Evolutionary conservation across 2,888 invertebrate genomes (phyloP).

Genomic region (Drosophila mercatorum): DNA sequence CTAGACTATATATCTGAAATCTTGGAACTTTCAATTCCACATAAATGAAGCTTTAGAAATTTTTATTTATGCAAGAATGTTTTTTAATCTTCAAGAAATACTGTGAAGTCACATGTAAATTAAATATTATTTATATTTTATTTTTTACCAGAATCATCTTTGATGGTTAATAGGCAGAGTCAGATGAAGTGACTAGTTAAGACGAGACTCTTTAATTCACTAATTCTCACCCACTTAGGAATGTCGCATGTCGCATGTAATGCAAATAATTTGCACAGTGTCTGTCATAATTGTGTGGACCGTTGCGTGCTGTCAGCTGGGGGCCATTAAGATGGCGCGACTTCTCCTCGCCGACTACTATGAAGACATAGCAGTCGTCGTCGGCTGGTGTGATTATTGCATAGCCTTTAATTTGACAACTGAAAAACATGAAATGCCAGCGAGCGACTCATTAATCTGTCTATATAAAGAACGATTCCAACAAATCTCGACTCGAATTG

Average conservation of each 20-base stretch:
- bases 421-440: constrained; percentile 75
- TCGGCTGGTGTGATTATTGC: constrained; percentile 34
- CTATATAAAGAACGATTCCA: constrained; percentile 69
- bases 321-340: constrained; percentile 58
- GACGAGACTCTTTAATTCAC: neutral
- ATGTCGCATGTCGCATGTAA: constrained; percentile 27
- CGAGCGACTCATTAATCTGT: constrained; percentile 71
- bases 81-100: neutral
- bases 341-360: constrained; percentile 26
- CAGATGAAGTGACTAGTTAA: neutral
- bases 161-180: neutral
- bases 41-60: too few species aligned
- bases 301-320: constrained; percentile 22
- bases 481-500: constrained; percentile 19
- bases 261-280: constrained; percentile 53
- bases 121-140: neutral
- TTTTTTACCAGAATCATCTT: neutral
- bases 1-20: too few species aligned
- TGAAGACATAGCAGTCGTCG: constrained; percentile 17
- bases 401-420: constrained; percentile 74
- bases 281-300: constrained; percentile 40
- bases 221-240: constrained; percentile 33
- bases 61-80: too few species aligned
- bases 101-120: neutral
- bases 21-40: too few species aligned